Evolutionary conservation across 2,797 vertebrate genomes (phyloP).

Genomic region (Gymnothorax javanicus): DNA sequence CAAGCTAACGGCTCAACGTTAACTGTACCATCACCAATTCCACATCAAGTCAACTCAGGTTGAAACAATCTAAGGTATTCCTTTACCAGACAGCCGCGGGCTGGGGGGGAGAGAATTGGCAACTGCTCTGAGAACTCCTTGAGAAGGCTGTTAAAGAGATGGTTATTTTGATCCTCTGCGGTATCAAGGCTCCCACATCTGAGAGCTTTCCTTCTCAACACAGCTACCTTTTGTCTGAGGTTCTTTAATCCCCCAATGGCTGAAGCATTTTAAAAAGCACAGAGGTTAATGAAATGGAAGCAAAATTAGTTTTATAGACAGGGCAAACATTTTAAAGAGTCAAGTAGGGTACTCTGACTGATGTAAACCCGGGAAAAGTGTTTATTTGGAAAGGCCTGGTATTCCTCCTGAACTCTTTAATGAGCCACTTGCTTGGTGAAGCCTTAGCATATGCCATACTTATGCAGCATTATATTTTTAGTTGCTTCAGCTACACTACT

Average conservation of each 20-base stretch:
- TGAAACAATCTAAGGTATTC: background rate
- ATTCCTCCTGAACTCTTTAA: background rate
- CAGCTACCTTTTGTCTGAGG: conserved; percentile 11
- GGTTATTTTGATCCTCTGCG: conserved; percentile 14
- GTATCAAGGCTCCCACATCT: conserved; percentile 9
- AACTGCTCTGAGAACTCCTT: conserved; percentile 12
- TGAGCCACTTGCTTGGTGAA: background rate
- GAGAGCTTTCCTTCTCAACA: conserved; percentile 17
- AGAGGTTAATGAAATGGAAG: background rate
- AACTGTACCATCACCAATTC: background rate
- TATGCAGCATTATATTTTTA: background rate
- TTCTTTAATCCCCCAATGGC: background rate
- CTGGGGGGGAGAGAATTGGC: background rate
- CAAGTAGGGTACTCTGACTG: background rate
- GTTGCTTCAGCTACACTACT: background rate
- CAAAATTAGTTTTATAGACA: background rate
- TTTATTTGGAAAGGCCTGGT: background rate
- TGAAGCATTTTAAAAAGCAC: background rate
- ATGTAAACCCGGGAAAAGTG: background rate
- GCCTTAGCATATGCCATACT: background rate
- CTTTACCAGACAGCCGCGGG: background rate
- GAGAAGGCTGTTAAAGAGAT: background rate
- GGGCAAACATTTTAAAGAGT: background rate
- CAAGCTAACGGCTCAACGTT: background rate
- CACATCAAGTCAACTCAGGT: conserved; percentile 3